Evolutionary conservation across 2,113 vertebrate genomes (phyloP).

Genomic region (Corythornis madagascariensis): DNA sequence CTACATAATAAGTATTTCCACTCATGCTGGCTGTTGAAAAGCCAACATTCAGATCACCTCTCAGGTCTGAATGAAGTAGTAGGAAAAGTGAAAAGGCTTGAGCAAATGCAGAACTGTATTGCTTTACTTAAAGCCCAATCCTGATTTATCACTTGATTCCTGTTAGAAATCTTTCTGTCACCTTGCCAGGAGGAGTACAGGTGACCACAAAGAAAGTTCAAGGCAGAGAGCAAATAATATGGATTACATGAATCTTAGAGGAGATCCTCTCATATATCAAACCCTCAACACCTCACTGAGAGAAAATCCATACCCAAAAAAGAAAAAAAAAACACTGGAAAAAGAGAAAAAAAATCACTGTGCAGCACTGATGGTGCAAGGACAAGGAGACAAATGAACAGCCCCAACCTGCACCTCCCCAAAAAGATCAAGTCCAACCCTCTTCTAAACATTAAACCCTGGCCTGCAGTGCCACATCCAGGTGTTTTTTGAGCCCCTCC

Average conservation of each 20-base stretch:
- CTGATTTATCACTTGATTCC: background rate
- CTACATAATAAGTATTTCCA: slow-evolving; percentile 5
- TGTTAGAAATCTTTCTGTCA: background rate
- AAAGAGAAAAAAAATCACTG: background rate
- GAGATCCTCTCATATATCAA: background rate
- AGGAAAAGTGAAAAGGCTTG: background rate
- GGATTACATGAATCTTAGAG: background rate
- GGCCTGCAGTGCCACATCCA: too few species aligned
- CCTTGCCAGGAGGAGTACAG: background rate
- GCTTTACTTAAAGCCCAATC: background rate
- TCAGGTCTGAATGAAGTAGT: background rate
- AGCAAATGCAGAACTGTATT: background rate
- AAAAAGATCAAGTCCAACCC: background rate
- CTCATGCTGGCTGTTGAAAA: background rate
- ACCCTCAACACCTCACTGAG: background rate
- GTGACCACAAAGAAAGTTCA: background rate
- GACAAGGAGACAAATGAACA: background rate
- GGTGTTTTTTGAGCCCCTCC: too few species aligned
- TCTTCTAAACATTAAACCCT: too few species aligned
- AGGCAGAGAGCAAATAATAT: background rate
- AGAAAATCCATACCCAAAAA: background rate
- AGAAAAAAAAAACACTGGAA: background rate
- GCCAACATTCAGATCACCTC: background rate
- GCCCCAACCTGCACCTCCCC: background rate
- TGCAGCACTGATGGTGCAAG: background rate